Conservation (phyloP, 1,140 invertebrate genomes). For the Sarcophaga peregrina region DNA sequence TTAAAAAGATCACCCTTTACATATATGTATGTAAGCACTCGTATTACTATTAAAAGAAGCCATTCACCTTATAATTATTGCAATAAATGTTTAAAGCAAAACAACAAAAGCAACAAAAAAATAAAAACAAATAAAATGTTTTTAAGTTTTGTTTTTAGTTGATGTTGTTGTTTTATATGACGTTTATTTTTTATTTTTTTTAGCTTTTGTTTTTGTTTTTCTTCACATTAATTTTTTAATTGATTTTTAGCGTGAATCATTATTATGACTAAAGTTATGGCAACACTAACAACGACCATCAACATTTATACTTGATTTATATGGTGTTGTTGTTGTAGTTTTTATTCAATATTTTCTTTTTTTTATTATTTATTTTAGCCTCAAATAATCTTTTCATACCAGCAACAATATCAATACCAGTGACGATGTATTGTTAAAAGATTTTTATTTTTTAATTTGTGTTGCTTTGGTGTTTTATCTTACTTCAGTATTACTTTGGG, state of each 20-base stretch:
- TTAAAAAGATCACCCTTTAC: no score
- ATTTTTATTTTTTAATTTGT: neutral
- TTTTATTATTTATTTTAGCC: neutral
- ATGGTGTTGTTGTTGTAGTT: neutral
- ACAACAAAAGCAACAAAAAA: neutral
- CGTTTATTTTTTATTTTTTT: neutral
- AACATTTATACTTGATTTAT: neutral
- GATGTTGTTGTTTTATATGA: no score
- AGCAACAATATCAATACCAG: no score
- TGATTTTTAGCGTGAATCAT: slow-evolving; percentile 27
- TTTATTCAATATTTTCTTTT: neutral
- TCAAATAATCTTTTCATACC: no score
- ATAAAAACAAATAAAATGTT: neutral
- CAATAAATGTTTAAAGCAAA: neutral
- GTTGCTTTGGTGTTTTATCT: no score
- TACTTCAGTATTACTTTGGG: no score
- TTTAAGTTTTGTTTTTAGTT: neutral
- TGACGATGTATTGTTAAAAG: neutral
- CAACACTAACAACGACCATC: neutral
- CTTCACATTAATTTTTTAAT: neutral
- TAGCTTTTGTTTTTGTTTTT: neutral
- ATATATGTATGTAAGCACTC: no score
- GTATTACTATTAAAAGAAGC: neutral
- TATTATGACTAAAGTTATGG: neutral
- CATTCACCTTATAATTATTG: slow-evolving; percentile 25